A percentile compares a stretch with the other conserved stretches of the same genome.
Conservation (phyloP, 2,113 vertebrate species). For the Rhodinocichla rosea region DNA sequence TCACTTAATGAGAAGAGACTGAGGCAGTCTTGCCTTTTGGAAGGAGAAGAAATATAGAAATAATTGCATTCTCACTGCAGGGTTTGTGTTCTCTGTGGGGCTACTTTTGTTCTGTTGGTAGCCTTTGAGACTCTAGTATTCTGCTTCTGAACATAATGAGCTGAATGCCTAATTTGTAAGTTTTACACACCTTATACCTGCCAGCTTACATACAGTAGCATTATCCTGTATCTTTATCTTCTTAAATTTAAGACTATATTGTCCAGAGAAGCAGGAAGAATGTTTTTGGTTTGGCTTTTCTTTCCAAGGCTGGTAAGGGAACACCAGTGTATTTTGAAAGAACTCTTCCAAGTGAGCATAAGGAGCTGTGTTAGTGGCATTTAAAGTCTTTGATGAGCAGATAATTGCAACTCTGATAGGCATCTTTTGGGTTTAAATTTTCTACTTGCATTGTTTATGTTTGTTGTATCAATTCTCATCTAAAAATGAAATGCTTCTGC, state of each 20-base stretch:
- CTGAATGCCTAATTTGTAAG: neutral
- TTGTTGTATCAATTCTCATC: neutral
- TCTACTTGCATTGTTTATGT: neutral
- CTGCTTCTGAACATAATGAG: neutral
- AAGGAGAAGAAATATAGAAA: neutral
- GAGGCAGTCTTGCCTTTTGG: neutral
- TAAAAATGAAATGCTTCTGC: neutral
- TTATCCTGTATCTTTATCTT: neutral
- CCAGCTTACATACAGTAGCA: neutral
- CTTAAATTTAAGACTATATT: neutral
- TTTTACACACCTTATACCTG: neutral
- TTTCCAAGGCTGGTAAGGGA: neutral
- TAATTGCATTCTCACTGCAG: slow-evolving; percentile 14
- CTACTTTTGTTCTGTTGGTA: neutral
- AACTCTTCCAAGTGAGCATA: neutral
- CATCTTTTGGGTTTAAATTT: neutral
- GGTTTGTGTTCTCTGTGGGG: neutral
- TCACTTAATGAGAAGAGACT: slow-evolving; percentile 15
- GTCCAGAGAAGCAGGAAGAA: neutral
- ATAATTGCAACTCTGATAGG: slow-evolving; percentile 12
- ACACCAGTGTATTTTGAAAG: neutral
- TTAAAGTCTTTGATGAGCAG: slow-evolving; percentile 1
- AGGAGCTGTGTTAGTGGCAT: neutral
- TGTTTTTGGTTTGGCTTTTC: neutral
- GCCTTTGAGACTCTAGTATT: neutral